These are phyloP conservation scores for Paralichthys olivaceus DNA, from an alignment of 2,113 vertebrate species.

Conservation along the genomic window DNA sequence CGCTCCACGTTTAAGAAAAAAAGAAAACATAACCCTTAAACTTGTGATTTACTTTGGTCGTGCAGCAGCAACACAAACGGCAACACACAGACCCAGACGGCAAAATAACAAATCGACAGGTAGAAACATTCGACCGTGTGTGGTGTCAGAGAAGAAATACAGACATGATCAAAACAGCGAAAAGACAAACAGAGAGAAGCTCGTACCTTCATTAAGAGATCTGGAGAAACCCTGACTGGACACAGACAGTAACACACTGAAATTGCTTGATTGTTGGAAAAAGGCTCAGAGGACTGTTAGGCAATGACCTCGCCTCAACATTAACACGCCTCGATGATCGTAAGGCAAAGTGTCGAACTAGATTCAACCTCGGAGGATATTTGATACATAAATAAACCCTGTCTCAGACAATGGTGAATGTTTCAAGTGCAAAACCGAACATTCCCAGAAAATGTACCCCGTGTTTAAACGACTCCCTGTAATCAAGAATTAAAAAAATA, in stretches of 20 bases:
- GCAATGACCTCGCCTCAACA: background rate
- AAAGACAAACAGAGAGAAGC: slow-evolving; percentile 8
- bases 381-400: slow-evolving; percentile 16
- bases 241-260: background rate
- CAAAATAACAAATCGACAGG: background rate
- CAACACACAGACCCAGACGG: slow-evolving; percentile 14
- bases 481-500: slow-evolving; percentile 10
- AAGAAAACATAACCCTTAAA: background rate
- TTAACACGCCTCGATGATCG: slow-evolving; percentile 27
- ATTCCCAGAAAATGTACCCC: slow-evolving; percentile 28
- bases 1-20: background rate
- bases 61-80: slow-evolving; percentile 43
- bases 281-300: slow-evolving; percentile 34
- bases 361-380: slow-evolving; percentile 27
- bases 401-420: slow-evolving; percentile 24
- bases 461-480: slow-evolving; percentile 25
- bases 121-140: slow-evolving; percentile 23
- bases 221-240: slow-evolving; percentile 14
- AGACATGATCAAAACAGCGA: background rate
- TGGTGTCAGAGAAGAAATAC: slow-evolving; percentile 10
- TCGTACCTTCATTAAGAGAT: slow-evolving; percentile 8
- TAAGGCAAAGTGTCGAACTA: slow-evolving; percentile 44
- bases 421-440: slow-evolving; percentile 31
- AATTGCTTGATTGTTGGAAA: slow-evolving; percentile 48
- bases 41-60: slow-evolving; percentile 46